These are phyloP conservation scores for Helicoverpa zea DNA, from an alignment of 1,140 invertebrate genomes.

Conservation along the genomic window DNA sequence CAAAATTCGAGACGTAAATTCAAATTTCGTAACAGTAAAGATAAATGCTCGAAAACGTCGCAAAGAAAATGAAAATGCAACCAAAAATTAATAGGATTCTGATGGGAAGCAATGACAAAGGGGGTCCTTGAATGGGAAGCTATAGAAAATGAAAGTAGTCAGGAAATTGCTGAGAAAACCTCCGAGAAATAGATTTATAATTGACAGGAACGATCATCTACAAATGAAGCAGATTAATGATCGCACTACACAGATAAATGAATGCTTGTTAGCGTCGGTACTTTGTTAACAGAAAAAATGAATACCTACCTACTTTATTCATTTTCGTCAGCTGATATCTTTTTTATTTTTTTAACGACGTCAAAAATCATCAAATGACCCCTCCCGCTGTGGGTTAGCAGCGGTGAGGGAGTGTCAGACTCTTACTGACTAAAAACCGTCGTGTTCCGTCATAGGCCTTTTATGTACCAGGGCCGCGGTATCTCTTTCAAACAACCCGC, in stretches of 20 bases:
- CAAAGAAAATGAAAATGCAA: conserved; percentile 6
- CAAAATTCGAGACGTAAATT: too few species aligned
- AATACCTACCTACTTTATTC: background rate
- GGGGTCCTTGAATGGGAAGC: background rate
- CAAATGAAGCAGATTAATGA: conserved; percentile 46
- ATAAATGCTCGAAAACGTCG: too few species aligned
- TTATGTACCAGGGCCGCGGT: too few species aligned
- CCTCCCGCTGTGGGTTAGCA: too few species aligned
- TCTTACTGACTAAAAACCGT: too few species aligned
- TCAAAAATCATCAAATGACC: too few species aligned
- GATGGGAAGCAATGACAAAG: background rate
- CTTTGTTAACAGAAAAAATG: background rate
- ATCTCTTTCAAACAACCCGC: too few species aligned
- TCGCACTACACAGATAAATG: conserved; percentile 21
- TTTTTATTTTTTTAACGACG: too few species aligned
- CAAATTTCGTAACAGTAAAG: too few species aligned
- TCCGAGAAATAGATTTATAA: conserved; percentile 13
- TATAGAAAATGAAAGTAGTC: conserved; percentile 3
- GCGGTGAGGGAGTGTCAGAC: too few species aligned
- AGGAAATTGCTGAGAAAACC: conserved; percentile 8
- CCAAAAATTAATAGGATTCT: background rate
- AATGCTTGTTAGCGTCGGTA: background rate
- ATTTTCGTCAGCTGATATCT: background rate
- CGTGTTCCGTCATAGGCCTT: too few species aligned
- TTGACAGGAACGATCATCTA: conserved; percentile 31